phyloP scores from a whole-genome alignment of 2,113 vertebrate genomes.

The Podiceps cristatus region DNA sequence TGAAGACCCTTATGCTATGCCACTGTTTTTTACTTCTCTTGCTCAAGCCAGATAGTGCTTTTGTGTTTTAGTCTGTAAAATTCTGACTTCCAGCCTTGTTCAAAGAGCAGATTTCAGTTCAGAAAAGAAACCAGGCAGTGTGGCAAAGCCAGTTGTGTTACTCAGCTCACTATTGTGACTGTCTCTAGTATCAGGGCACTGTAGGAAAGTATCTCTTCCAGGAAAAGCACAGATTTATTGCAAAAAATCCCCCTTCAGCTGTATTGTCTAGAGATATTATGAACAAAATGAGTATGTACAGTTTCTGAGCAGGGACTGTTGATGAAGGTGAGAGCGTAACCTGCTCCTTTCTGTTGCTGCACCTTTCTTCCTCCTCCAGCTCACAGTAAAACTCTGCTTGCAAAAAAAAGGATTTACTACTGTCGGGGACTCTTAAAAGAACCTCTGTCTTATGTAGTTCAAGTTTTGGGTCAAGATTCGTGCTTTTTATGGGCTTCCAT shows the following conservation, averaged over 20 bases:
- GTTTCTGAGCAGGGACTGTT: not conserved
- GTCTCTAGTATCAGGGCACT: not conserved
- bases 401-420: not conserved
- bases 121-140: not conserved
- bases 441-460: not conserved
- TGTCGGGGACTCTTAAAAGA: not conserved
- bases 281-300: not conserved
- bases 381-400: not conserved
- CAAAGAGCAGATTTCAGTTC: not conserved
- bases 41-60: not conserved
- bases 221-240: not conserved
- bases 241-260: not conserved
- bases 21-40: not conserved
- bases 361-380: not conserved
- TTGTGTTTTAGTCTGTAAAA: not conserved
- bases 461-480: not conserved
- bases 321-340: not conserved
- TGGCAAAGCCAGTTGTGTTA: not conserved
- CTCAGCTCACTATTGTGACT: not conserved
- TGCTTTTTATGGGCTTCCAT: not conserved
- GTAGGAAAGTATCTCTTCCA: not conserved
- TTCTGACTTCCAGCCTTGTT: not conserved
- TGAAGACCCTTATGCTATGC: not conserved
- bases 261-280: not conserved
- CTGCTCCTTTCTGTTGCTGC: not conserved